phyloP scores from a whole-genome alignment of 2,888 invertebrate species.

The Sarcophaga rosellei region DNA sequence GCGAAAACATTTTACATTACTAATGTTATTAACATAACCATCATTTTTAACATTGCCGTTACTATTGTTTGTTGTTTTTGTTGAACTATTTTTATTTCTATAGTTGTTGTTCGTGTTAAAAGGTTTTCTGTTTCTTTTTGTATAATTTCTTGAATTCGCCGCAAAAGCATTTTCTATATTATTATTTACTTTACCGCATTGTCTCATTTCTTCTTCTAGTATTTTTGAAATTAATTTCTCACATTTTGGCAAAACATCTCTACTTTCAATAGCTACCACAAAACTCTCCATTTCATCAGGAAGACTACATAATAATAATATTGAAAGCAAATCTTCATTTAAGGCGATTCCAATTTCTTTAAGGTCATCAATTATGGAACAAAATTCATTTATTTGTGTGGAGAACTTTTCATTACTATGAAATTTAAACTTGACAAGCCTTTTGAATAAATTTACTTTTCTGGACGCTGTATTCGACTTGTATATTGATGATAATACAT shows the following conservation, averaged over 20 bases:
- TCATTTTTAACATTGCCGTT: not conserved
- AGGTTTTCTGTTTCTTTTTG: not conserved
- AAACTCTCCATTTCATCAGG: conserved; percentile 57
- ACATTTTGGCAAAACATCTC: conserved; percentile 47
- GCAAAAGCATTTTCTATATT: no score
- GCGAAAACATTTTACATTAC: conserved; percentile 37
- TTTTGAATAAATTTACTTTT: no score
- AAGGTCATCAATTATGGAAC: conserved; percentile 46
- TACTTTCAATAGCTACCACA: conserved; percentile 58
- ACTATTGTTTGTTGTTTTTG: not conserved
- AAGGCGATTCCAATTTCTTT: conserved; percentile 43
- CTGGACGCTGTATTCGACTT: conserved; percentile 27
- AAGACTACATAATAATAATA: conserved; percentile 60
- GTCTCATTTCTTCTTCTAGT: conserved; percentile 20
- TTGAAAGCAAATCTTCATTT: conserved; percentile 47
- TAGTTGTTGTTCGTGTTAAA: not conserved
- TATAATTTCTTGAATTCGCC: no score
- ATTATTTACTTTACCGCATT: conserved; percentile 2
- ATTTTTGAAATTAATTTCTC: conserved; percentile 52
- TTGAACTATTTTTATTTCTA: not conserved
- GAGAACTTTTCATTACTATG: no score
- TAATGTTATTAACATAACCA: conserved; percentile 15
- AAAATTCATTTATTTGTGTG: conserved; percentile 45
- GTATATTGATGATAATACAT: not conserved
- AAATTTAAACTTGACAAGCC: no score